Percentiles rank a stretch among this genome's conserved stretches.
These are phyloP conservation scores for Amphimallon solstitiale DNA, from an alignment of 2,888 invertebrate species.

Conservation along the genomic window DNA sequence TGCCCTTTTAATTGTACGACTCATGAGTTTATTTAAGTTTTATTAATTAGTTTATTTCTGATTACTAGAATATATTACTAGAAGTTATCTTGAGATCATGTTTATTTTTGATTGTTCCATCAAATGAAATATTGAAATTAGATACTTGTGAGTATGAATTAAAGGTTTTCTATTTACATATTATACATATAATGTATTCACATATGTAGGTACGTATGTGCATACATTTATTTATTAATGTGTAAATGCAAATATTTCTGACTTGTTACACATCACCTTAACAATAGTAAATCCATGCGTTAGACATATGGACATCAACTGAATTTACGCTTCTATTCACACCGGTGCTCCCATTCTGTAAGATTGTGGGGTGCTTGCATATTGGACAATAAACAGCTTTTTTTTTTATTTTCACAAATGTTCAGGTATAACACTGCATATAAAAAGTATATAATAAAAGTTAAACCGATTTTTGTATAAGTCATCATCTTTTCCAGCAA, in stretches of 20 bases:
- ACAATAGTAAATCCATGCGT: slow-evolving; percentile 17
- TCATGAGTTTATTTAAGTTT: no score
- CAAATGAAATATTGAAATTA: no score
- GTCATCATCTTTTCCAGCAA: no score
- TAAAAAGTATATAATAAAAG: slow-evolving; percentile 11
- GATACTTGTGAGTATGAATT: background rate
- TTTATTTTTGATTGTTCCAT: no score
- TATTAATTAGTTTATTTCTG: no score
- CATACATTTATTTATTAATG: background rate
- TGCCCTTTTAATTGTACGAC: no score
- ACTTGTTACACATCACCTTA: slow-evolving; percentile 3
- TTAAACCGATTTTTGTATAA: no score
- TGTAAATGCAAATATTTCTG: slow-evolving; percentile 8
- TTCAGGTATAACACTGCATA: background rate
- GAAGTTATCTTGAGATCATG: no score
- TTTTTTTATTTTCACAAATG: slow-evolving; percentile 9
- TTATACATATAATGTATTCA: background rate
- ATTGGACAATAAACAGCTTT: slow-evolving; percentile 8
- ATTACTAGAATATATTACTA: no score
- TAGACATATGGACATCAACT: slow-evolving; percentile 31
- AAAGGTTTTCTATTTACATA: background rate
- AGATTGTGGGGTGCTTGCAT: slow-evolving; percentile 5
- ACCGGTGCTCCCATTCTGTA: slow-evolving; percentile 31
- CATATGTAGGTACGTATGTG: background rate
- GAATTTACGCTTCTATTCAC: slow-evolving; percentile 40